Evolutionary conservation across 2,113 vertebrate genomes (phyloP).

Genomic region (Lichenostomus cassidix): DNA sequence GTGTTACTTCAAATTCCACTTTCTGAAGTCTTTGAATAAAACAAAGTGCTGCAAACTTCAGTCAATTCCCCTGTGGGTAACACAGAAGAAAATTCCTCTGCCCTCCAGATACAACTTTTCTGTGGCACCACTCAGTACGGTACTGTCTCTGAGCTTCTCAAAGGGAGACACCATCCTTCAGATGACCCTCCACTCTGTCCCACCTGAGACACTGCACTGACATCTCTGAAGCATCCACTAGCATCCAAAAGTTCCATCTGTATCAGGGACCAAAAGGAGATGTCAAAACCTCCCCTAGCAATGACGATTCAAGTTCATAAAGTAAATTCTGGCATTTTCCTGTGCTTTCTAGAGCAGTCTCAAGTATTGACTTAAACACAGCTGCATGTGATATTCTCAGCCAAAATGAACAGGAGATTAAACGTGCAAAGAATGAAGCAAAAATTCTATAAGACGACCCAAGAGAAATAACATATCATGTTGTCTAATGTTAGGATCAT

Average conservation of each 20-base stretch:
- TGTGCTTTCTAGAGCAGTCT: neutral
- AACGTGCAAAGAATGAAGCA: neutral
- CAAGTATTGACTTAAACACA: neutral
- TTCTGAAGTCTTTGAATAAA: neutral
- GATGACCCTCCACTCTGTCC: neutral
- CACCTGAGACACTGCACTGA: neutral
- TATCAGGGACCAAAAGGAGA: neutral
- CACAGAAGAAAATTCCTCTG: neutral
- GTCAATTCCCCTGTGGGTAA: neutral
- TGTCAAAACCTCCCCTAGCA: rapidly evolving
- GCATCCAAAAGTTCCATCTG: neutral
- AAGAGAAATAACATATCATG: neutral
- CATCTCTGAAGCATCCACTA: neutral
- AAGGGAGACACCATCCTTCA: neutral
- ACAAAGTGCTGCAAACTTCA: neutral
- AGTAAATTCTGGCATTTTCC: neutral
- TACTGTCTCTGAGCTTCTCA: neutral
- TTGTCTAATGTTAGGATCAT: neutral
- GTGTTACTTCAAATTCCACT: neutral
- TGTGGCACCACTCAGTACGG: rapidly evolving
- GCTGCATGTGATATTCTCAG: neutral
- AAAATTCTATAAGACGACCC: neutral
- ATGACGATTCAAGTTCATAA: neutral
- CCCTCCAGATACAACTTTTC: neutral
- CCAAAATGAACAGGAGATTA: neutral